Evolutionary conservation across 2,113 vertebrate genomes (phyloP).

Genomic region (Perccottus glenii): DNA sequence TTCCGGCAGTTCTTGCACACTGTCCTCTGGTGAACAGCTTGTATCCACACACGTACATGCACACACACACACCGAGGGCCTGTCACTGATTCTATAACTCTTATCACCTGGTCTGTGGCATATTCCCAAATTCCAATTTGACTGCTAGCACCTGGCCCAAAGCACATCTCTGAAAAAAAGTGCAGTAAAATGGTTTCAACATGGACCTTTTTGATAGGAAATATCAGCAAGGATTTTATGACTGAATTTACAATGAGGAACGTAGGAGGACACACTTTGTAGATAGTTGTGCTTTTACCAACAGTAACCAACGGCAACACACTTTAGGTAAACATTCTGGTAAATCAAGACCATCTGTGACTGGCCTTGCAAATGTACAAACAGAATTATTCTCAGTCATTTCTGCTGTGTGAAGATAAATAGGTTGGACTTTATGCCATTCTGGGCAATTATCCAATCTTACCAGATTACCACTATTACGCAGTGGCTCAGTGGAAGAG

Average conservation of each 20-base stretch:
- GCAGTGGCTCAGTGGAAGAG: too few species aligned
- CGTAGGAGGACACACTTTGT: constrained; percentile 6
- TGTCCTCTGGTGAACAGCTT: constrained; percentile 46
- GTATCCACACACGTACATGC: constrained; percentile 1
- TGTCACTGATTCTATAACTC: constrained; percentile 49
- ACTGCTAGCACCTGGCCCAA: constrained; percentile 48
- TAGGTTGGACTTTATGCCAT: not conserved
- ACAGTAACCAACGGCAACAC: not conserved
- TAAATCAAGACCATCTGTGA: not conserved
- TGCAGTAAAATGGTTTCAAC: constrained; percentile 34
- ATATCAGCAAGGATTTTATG: constrained; percentile 43
- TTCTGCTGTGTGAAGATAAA: not conserved
- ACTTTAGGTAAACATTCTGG: not conserved
- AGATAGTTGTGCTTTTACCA: constrained; percentile 13
- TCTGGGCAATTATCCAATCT: too few species aligned
- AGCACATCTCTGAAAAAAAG: constrained; percentile 48
- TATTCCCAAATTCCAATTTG: constrained; percentile 66
- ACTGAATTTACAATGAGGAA: constrained; percentile 32
- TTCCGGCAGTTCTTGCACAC: constrained; percentile 39
- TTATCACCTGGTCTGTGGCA: constrained; percentile 61
- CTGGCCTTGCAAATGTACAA: not conserved
- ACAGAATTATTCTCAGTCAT: not conserved
- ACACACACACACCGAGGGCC: constrained; percentile 17
- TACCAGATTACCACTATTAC: too few species aligned
- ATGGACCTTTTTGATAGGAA: constrained; percentile 45